Percentiles rank a stretch among this genome's conserved stretches.
Evolutionary conservation across 2,888 invertebrate species (phyloP).

Genomic region (Siphonodentalium dalli): DNA sequence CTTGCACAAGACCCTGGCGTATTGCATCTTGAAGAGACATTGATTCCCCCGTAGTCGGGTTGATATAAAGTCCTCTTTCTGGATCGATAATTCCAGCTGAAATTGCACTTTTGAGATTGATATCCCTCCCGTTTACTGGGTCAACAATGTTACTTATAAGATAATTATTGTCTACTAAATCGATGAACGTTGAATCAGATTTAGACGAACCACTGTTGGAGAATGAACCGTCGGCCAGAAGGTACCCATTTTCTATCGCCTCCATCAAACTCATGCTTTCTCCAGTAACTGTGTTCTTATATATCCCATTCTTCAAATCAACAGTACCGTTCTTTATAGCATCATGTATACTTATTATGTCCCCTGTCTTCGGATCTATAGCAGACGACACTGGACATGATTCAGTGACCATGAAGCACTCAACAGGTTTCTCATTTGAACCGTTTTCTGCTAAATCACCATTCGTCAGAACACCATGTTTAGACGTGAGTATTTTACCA

Average conservation of each 20-base stretch:
- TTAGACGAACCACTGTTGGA: conserved; percentile 32
- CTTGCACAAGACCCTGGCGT: conserved; percentile 71
- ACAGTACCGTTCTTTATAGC: conserved; percentile 57
- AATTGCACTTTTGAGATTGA: conserved; percentile 79
- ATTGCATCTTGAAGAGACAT: conserved; percentile 77
- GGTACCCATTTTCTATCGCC: conserved; percentile 58
- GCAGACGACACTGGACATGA: conserved; percentile 43
- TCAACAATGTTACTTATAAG: conserved; percentile 52
- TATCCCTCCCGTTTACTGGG: conserved; percentile 60
- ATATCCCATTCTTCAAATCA: conserved; percentile 53
- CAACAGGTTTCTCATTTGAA: too few relatives aligned
- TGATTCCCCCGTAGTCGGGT: conserved; percentile 52
- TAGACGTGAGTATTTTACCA: conserved; percentile 55
- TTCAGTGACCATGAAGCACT: too few relatives aligned
- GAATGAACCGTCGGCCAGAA: conserved; percentile 48
- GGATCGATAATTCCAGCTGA: conserved; percentile 79
- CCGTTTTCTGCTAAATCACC: too few relatives aligned
- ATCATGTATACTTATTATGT: conserved; percentile 52
- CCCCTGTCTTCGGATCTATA: conserved; percentile 52
- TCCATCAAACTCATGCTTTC: conserved; percentile 58
- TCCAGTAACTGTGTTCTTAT: conserved; percentile 52
- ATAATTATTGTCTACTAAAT: conserved; percentile 43
- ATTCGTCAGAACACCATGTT: conserved; percentile 35
- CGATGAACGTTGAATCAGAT: conserved; percentile 35
- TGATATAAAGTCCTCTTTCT: conserved; percentile 72